These are phyloP conservation scores for Hydrocynus forskahlii DNA, from an alignment of 2,797 vertebrate genomes.

Conservation along the genomic window DNA sequence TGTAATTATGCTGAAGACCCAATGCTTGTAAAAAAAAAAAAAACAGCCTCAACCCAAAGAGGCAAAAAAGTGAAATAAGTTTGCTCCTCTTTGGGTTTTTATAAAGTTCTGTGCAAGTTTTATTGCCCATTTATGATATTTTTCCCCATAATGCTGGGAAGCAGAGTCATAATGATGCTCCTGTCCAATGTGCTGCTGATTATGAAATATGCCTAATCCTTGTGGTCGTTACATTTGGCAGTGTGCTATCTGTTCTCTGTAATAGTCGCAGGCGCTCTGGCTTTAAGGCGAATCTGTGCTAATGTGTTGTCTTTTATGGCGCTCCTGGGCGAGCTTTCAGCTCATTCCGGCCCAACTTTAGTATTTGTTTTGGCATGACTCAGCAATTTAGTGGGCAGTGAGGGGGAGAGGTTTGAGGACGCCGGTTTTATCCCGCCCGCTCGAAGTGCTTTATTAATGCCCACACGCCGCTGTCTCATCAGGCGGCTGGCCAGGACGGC, in stretches of 20 bases:
- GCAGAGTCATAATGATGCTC: background rate
- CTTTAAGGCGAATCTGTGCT: slow-evolving; percentile 11
- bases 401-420: background rate
- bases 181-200: background rate
- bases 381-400: slow-evolving; percentile 17
- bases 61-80: background rate
- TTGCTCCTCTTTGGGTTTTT: too few species aligned
- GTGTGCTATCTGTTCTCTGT: background rate
- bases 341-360: background rate
- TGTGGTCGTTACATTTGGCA: background rate
- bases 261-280: background rate
- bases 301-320: slow-evolving; percentile 8
- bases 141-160: background rate
- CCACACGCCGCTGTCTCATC: slow-evolving; percentile 22
- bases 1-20: background rate
- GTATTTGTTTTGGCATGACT: slow-evolving; percentile 32
- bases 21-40: too few species aligned
- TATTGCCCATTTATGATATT: slow-evolving; percentile 7
- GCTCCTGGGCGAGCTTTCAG: slow-evolving; percentile 5
- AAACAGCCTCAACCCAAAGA: background rate
- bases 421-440: slow-evolving; percentile 37
- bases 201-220: slow-evolving; percentile 15
- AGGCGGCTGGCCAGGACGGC: background rate
- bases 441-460: slow-evolving; percentile 56
- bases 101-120: background rate